Evolutionary conservation across 2,888 invertebrate genomes (phyloP).

Genomic region (Diogma glabrata): DNA sequence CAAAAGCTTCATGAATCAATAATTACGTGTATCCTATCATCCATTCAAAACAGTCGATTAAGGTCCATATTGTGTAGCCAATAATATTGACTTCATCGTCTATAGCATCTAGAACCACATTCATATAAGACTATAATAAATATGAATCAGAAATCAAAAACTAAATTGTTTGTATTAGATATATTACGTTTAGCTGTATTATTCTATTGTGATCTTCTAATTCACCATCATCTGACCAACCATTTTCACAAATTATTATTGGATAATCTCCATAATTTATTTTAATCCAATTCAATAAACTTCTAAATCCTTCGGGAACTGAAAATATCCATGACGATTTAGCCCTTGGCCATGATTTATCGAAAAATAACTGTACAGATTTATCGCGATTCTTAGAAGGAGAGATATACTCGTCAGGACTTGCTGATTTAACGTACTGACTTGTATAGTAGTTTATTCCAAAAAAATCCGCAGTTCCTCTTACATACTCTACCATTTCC

Average conservation of each 20-base stretch:
- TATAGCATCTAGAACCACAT: not conserved
- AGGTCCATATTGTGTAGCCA: not conserved
- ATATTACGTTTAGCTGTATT: not conserved
- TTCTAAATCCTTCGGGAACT: not conserved
- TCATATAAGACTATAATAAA: not conserved
- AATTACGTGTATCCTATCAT: not conserved
- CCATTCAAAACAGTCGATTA: conserved; percentile 5
- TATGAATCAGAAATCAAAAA: no score
- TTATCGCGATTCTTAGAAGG: not conserved
- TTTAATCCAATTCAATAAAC: not conserved
- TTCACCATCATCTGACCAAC: conserved; percentile 6
- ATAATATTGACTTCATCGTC: not conserved
- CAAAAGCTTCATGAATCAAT: no score
- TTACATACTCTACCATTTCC: not conserved
- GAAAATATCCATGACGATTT: not conserved
- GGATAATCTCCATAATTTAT: not conserved
- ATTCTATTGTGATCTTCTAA: not conserved
- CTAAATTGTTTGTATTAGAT: no score
- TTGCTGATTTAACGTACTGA: conserved; percentile 15
- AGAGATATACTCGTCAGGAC: no score
- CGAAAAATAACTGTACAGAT: not conserved
- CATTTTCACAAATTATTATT: conserved; percentile 1
- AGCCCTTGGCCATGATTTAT: not conserved
- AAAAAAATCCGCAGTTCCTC: conserved; percentile 26
- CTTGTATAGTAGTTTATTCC: conserved; percentile 29